Conservation (phyloP, 1,140 invertebrate species). For the Cyphomyrmex costatus region DNA sequence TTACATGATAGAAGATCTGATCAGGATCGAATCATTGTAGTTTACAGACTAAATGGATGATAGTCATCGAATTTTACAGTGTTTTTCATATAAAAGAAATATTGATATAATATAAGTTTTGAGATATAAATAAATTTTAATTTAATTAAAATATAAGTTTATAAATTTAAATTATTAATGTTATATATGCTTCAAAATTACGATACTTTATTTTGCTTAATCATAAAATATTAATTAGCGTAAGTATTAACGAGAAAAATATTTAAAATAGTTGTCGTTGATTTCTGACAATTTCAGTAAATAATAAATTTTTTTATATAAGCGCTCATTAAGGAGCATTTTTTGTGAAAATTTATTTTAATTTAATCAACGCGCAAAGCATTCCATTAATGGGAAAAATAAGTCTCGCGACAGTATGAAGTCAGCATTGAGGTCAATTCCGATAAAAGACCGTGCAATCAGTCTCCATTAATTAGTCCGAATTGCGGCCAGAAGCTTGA, state of each 20-base stretch:
- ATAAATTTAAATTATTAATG: background rate
- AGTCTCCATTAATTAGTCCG: constrained; percentile 83
- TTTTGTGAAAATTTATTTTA: constrained; percentile 62
- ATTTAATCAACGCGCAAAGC: constrained; percentile 45
- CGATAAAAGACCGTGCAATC: constrained; percentile 81
- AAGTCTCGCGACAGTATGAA: constrained; percentile 71
- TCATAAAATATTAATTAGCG: background rate
- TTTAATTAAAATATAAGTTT: too few species aligned
- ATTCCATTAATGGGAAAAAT: constrained; percentile 61
- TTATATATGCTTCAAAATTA: background rate
- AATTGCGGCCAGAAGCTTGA: constrained; percentile 73
- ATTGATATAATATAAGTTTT: constrained; percentile 1
- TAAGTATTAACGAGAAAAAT: background rate
- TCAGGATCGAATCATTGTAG: background rate
- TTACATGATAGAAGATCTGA: background rate
- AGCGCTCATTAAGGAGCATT: background rate
- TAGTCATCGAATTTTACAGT: background rate
- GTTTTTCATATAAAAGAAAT: background rate
- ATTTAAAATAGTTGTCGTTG: background rate
- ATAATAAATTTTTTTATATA: background rate
- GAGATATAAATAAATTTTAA: too few species aligned
- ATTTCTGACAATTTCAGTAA: background rate
- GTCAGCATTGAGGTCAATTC: constrained; percentile 78
- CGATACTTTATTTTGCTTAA: background rate
- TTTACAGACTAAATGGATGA: background rate